Evolutionary conservation across 2,113 vertebrate species (phyloP).

Genomic region (Notothenia rossii): DNA sequence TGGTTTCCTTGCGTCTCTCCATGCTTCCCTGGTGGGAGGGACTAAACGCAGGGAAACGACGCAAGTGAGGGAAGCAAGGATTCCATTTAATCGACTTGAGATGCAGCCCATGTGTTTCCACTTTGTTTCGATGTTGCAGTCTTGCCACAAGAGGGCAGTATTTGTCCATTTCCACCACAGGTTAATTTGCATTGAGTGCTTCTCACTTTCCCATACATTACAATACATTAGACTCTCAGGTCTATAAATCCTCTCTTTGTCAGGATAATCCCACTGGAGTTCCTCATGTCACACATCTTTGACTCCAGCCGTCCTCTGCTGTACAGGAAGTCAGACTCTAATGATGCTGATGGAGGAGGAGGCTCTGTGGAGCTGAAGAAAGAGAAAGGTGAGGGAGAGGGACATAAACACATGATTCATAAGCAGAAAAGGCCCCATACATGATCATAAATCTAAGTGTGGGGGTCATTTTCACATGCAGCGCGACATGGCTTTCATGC

Average conservation of each 20-base stretch:
- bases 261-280: neutral
- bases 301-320: neutral
- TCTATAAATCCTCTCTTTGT: constrained; percentile 10
- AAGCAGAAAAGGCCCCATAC: constrained; percentile 14
- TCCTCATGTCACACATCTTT: neutral
- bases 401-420: constrained; percentile 13
- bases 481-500: constrained; percentile 7
- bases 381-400: constrained; percentile 7
- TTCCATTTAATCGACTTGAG: too few relatives aligned
- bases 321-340: constrained; percentile 65
- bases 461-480: neutral
- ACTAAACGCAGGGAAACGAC: too few relatives aligned
- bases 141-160: constrained; percentile 55
- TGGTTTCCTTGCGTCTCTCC: too few relatives aligned
- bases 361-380: constrained; percentile 78
- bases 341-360: constrained; percentile 85
- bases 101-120: neutral
- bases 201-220: constrained; percentile 30
- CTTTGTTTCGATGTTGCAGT: neutral
- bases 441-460: constrained; percentile 7
- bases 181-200: neutral
- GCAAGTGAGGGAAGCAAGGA: too few relatives aligned
- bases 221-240: constrained; percentile 17
- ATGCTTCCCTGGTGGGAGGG: too few relatives aligned
- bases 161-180: neutral